Conservation (phyloP, 2,888 invertebrate genomes). For the Eupithecia subumbrata region DNA sequence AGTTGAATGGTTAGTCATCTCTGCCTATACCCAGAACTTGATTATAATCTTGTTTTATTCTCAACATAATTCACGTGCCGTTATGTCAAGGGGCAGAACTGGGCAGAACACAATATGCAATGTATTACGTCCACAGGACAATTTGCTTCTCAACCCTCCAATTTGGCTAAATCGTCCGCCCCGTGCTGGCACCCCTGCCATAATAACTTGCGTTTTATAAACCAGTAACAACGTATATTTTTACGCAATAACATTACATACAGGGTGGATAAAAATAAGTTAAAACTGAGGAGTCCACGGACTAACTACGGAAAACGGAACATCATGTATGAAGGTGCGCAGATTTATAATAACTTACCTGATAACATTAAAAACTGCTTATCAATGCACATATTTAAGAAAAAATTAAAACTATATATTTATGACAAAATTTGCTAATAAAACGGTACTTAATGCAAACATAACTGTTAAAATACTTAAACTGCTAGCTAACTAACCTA, state of each 20-base stretch:
- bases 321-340: too few species aligned
- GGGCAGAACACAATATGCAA: constrained; percentile 1
- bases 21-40: background rate
- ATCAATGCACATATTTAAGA: too few species aligned
- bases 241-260: constrained; percentile 15
- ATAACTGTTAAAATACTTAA: too few species aligned
- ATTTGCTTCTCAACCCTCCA: constrained; percentile 20
- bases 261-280: constrained; percentile 10
- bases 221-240: constrained; percentile 17
- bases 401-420: too few species aligned
- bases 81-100: constrained; percentile 7
- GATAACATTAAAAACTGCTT: too few species aligned
- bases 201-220: constrained; percentile 22
- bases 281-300: too few species aligned
- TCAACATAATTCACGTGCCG: background rate
- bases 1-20: too few species aligned
- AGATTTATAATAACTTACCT: too few species aligned
- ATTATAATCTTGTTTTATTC: constrained; percentile 4
- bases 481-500: too few species aligned
- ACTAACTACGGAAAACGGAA: too few species aligned
- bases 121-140: constrained; percentile 13
- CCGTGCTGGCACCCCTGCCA: constrained; percentile 11
- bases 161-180: constrained; percentile 19
- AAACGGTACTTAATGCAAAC: too few species aligned
- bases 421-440: too few species aligned